These are phyloP conservation scores for Okapia johnstoni DNA, from an alignment of 2,113 vertebrate species.

Conservation along the genomic window DNA sequence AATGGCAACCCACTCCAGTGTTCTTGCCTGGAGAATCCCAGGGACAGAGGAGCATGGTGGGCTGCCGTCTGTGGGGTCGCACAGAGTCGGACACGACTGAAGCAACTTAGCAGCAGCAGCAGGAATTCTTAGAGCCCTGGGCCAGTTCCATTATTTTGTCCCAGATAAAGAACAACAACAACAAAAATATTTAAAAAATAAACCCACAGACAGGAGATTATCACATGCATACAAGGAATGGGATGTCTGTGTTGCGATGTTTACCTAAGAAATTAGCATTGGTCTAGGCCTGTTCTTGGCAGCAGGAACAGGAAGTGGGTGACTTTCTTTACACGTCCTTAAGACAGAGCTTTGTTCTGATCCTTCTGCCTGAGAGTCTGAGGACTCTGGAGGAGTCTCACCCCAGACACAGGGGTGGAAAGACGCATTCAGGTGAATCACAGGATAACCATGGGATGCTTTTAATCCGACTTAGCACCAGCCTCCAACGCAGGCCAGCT, in stretches of 20 bases:
- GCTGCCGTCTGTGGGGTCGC: too few species aligned
- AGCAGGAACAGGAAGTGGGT: background rate
- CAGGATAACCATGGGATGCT: fast-evolving
- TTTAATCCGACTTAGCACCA: background rate
- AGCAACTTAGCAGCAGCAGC: too few species aligned
- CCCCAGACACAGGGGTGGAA: background rate
- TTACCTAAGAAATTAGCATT: background rate
- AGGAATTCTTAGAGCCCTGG: background rate
- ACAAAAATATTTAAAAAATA: background rate
- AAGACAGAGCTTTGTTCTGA: background rate
- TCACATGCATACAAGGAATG: background rate
- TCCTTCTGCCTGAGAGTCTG: background rate
- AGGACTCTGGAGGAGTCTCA: background rate
- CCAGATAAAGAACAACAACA: background rate
- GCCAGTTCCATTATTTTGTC: background rate
- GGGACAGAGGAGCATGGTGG: too few species aligned
- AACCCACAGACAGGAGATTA: background rate
- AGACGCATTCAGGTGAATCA: background rate
- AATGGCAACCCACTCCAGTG: too few species aligned
- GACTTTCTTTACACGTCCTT: background rate
- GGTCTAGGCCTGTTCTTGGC: background rate
- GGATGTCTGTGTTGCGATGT: background rate
- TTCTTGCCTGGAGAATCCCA: too few species aligned
- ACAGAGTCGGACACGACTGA: too few species aligned
- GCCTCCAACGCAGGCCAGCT: background rate